Percentiles rank a stretch among this genome's conserved stretches.
Conservation (phyloP, 1,140 invertebrate genomes). For the Heliothis virescens region DNA sequence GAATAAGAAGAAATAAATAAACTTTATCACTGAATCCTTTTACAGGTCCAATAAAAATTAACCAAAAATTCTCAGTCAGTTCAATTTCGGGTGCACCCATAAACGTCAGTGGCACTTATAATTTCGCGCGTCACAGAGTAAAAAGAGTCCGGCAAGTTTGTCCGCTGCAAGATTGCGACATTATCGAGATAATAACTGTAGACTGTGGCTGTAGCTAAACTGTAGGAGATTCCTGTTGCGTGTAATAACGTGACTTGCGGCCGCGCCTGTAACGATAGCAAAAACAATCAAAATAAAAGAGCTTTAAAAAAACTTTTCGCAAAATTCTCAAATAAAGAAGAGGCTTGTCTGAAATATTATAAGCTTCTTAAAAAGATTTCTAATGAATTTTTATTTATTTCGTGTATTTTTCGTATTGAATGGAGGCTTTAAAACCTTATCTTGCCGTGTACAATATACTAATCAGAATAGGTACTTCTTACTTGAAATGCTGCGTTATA, state of each 20-base stretch:
- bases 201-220: conserved; percentile 2
- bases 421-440: too few relatives aligned
- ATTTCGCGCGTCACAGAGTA: conserved; percentile 22
- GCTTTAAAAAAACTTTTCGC: too few relatives aligned
- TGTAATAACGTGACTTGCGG: conserved; percentile 11
- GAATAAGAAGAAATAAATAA: too few relatives aligned
- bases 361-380: too few relatives aligned
- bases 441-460: too few relatives aligned
- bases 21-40: neutral
- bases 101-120: conserved; percentile 1
- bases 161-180: neutral
- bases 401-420: too few relatives aligned
- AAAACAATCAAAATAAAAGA: too few relatives aligned
- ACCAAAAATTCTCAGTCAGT: neutral
- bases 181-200: conserved; percentile 1
- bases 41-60: neutral
- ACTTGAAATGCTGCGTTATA: too few relatives aligned
- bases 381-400: too few relatives aligned
- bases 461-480: too few relatives aligned
- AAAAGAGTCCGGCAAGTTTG: neutral
- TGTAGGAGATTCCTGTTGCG: conserved; percentile 18
- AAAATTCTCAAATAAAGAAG: neutral
- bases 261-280: neutral
- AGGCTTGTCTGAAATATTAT: neutral
- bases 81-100: neutral